phyloP scores from a whole-genome alignment of 2,797 vertebrate species.

The Aldrovandia affinis region DNA sequence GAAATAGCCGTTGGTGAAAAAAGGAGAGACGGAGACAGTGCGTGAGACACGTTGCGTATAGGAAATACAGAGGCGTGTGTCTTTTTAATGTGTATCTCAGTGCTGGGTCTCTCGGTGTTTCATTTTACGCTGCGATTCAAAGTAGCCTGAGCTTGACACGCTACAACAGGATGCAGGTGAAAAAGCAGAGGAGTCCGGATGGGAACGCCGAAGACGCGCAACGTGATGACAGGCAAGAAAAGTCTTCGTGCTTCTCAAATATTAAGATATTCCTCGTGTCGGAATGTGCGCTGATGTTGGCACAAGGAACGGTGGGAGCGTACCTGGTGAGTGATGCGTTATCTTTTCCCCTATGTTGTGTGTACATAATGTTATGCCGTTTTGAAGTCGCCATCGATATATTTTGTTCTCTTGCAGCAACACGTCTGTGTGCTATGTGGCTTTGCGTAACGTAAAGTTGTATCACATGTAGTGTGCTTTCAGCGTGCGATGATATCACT shows the following conservation, averaged over 20 bases:
- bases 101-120: conserved; percentile 34
- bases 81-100: conserved; percentile 12
- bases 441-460: not conserved
- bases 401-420: not conserved
- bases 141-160: conserved; percentile 48
- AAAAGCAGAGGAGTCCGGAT: conserved; percentile 69
- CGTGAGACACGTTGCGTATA: conserved; percentile 50
- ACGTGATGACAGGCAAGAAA: conserved; percentile 76
- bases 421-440: not conserved
- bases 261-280: conserved; percentile 96
- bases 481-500: not conserved
- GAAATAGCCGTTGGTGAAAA: conserved; percentile 19
- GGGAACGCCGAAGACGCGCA: conserved; percentile 74
- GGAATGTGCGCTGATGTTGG: conserved; percentile 96
- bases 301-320: conserved; percentile 95
- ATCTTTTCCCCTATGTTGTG: not conserved
- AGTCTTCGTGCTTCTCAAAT: conserved; percentile 90
- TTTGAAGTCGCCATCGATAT: not conserved
- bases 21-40: conserved; percentile 45
- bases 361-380: not conserved
- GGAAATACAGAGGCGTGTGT: conserved; percentile 22
- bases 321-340: conserved; percentile 90
- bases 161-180: conserved; percentile 78
- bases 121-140: conserved; percentile 42
- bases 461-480: not conserved